Conservation (phyloP, 2,113 vertebrate species). For the Carassius gibelio region DNA sequence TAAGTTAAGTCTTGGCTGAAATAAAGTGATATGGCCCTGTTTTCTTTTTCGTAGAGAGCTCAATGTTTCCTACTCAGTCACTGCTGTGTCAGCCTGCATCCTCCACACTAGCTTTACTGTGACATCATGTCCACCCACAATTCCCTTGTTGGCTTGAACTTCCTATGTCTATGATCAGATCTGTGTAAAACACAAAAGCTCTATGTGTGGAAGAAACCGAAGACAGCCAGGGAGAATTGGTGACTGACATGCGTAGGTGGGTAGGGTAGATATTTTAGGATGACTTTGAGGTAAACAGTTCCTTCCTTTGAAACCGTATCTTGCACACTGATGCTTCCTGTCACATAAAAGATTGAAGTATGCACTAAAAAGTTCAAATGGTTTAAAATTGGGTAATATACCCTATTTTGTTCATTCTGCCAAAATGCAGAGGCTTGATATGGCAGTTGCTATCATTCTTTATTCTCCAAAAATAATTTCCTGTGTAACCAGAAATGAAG, state of each 20-base stretch:
- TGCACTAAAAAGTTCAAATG: not conserved
- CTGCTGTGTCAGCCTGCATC: conserved; percentile 14
- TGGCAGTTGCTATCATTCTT: not conserved
- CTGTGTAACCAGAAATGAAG: not conserved
- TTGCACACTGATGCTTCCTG: conserved; percentile 4
- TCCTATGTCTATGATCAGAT: conserved; percentile 23
- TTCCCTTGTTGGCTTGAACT: conserved; percentile 27
- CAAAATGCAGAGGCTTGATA: not conserved
- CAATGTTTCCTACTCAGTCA: not conserved
- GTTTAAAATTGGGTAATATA: not conserved
- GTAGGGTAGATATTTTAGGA: conserved; percentile 33
- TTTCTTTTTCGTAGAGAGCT: not conserved
- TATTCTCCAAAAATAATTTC: conserved; percentile 1
- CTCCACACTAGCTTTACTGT: conserved; percentile 38
- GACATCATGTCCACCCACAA: conserved; percentile 40
- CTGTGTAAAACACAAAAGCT: conserved; percentile 33
- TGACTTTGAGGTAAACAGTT: conserved; percentile 19
- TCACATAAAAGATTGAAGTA: not conserved
- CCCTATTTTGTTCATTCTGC: not conserved
- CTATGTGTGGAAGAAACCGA: conserved; percentile 34
- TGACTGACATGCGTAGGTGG: conserved; percentile 41
- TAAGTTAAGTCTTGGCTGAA: not conserved
- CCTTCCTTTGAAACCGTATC: conserved; percentile 14
- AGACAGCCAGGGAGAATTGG: conserved; percentile 35
- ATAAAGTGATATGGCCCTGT: not conserved